Conservation (phyloP, 64 coral and sea anemone species). For the Anthopleura sola region DNA sequence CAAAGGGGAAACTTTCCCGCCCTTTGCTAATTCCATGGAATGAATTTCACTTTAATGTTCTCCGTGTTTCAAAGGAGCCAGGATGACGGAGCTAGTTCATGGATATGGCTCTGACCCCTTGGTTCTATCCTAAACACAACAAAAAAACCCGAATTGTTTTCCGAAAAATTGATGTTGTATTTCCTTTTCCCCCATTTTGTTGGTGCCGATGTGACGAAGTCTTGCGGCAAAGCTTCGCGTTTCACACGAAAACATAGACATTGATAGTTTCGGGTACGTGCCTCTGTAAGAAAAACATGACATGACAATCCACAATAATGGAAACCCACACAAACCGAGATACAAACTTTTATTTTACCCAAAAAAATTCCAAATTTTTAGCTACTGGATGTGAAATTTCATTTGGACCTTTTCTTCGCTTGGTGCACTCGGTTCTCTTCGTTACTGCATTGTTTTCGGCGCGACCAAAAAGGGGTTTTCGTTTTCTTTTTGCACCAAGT, state of each 20-base stretch:
- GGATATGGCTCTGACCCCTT: not conserved
- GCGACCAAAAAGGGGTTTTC: not conserved
- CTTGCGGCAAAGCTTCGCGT: not conserved
- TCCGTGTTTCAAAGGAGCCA: not conserved
- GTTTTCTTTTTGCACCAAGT: not conserved
- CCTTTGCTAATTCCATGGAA: not conserved
- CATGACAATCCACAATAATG: not conserved
- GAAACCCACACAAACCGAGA: not conserved
- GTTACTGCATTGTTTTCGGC: not conserved
- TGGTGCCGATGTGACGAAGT: constrained; percentile 23
- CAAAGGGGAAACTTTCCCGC: not conserved
- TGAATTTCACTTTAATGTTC: not conserved
- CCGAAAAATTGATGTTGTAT: not conserved
- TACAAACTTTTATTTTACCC: not conserved
- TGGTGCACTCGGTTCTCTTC: not conserved
- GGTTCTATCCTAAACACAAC: constrained; percentile 10
- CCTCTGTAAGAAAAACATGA: not conserved
- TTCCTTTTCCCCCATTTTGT: not conserved
- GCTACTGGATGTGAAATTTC: too few relatives aligned
- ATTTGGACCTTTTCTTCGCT: not conserved
- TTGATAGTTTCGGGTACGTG: not conserved
- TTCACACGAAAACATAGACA: not conserved
- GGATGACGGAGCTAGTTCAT: not conserved
- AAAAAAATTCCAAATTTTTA: not conserved
- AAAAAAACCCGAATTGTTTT: not conserved